Evolutionary conservation across 2,888 invertebrate genomes (phyloP), one percentile per base, ranked within the genome.

Genomic region (Monochamus alternatus): DNA sequence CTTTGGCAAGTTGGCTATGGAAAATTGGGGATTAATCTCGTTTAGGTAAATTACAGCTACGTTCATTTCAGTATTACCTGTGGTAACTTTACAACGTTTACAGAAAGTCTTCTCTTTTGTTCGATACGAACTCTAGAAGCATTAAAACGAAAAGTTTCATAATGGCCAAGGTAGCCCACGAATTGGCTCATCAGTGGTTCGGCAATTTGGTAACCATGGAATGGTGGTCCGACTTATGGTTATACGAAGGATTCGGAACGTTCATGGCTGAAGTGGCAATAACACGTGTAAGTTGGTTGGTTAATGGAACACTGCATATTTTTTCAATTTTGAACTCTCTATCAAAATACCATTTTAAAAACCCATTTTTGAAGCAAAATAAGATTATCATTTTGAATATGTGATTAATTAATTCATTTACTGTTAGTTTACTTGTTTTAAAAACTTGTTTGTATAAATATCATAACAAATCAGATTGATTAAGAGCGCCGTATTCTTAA

Each of bases 171-270:
- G 87, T 93, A 8, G 91, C 92, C 0, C 94, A 95, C 84, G 94
- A 95, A 84, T 86, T 95, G 9, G 92, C 94, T 0, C 95, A 95
- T 85, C 94, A 94, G 89, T 94, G 94, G 94, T 94, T 94, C 86
- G 94, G 94, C 0, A 92, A 94, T 89, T 88, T 94, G 12, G 93
- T 94, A 75, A 93, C 93, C 0, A 92, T 93, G 89, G 87, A 89
- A 14, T 93, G 93, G 93, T 94, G 94, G 94, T 91, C 91, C n/a
- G 92, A 92, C 80, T 88, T 92, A 5, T 94, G 94, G 94, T 89
- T 94, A 12, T 93, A 93, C 81, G 94, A 94, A 87, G 95, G 95
- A 0, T 95, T 96, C 86, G 94, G 95, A 0, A 91, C 91, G 0
- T 92, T 92, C 81, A 89, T 92, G 82, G 91, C 92, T 75, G 91